Evolutionary conservation across 2,888 invertebrate species (phyloP).

Genomic region (Drosophila kambysellisi): DNA sequence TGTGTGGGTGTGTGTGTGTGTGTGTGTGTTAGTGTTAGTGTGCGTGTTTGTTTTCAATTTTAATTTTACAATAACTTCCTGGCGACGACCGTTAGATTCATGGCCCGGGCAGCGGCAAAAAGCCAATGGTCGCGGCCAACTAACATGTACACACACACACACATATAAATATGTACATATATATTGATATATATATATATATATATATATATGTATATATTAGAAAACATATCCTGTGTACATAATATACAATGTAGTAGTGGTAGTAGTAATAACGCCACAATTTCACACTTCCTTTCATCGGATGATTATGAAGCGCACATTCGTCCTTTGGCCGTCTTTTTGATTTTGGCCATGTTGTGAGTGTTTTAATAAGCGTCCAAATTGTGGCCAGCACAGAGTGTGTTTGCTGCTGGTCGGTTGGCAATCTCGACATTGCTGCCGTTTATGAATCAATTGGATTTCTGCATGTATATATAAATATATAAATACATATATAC

Average conservation of each 20-base stretch:
- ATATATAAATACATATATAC: not conserved
- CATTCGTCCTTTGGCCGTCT: slow-evolving; percentile 11
- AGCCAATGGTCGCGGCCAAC: slow-evolving; percentile 16
- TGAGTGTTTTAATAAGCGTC: slow-evolving; percentile 57
- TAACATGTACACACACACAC: slow-evolving; percentile 8
- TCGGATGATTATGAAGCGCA: slow-evolving; percentile 45
- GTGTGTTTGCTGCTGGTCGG: not conserved
- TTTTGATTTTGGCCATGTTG: slow-evolving; percentile 45
- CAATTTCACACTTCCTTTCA: slow-evolving; percentile 67
- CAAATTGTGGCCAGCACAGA: slow-evolving; percentile 26
- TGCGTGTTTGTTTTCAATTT: slow-evolving; percentile 61
- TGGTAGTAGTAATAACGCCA: slow-evolving; percentile 49
- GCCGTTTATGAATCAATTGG: slow-evolving; percentile 61
- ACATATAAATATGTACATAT: not conserved
- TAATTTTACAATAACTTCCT: slow-evolving; percentile 52
- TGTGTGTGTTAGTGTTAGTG: slow-evolving; percentile 15
- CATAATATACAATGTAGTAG: not conserved
- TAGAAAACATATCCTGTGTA: not conserved
- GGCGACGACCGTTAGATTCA: slow-evolving; percentile 23
- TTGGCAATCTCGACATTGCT: slow-evolving; percentile 31
- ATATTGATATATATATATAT: slow-evolving; percentile 1
- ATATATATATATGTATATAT: slow-evolving; percentile 9
- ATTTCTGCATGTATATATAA: slow-evolving; percentile 37
- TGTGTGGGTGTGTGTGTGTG: not conserved
- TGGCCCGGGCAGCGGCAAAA: slow-evolving; percentile 12